Conservation (phyloP, 2,113 vertebrate genomes). For the Sinosuthora webbiana region DNA sequence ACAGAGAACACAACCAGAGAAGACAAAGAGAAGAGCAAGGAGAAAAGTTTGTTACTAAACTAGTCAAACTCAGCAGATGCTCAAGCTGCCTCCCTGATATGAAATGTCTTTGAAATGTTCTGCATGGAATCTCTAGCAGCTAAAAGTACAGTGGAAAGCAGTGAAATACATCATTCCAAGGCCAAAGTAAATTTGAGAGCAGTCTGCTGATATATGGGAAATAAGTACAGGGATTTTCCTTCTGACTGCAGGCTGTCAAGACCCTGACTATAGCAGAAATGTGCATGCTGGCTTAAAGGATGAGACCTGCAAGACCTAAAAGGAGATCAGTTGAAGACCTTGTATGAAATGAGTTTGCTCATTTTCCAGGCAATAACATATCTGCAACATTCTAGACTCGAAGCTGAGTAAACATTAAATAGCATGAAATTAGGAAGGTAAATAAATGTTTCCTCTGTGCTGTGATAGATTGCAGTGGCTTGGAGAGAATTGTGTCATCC, state of each 20-base stretch:
- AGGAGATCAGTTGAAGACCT: neutral
- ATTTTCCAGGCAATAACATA: neutral
- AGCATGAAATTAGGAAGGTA: neutral
- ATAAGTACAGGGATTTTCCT: neutral
- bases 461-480: neutral
- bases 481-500: neutral
- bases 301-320: neutral
- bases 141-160: neutral
- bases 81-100: neutral
- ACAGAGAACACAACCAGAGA: neutral
- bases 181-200: neutral
- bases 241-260: neutral
- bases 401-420: neutral
- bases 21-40: constrained; percentile 11
- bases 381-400: neutral
- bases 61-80: neutral
- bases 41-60: neutral
- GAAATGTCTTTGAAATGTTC: neutral
- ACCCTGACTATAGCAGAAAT: neutral
- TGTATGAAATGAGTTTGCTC: neutral
- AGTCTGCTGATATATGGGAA: neutral
- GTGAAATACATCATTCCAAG: neutral
- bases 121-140: neutral
- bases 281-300: neutral
- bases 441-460: neutral